phyloP scores from a whole-genome alignment of 2,797 vertebrate species.

The Varecia variegata region DNA sequence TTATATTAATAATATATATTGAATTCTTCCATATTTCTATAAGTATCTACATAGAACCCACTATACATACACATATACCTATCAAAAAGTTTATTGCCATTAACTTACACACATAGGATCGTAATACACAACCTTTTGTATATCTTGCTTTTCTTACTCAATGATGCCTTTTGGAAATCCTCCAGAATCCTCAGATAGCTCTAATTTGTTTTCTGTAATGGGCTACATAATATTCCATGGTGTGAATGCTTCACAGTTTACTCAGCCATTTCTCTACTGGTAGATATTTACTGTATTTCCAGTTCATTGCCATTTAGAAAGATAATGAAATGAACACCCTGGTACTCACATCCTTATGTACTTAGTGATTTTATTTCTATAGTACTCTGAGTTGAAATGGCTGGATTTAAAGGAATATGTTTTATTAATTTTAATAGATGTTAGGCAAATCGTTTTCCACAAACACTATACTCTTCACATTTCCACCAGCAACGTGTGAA shows the following conservation, averaged over 20 bases:
- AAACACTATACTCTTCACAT: not conserved
- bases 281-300: not conserved
- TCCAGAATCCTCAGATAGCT: not conserved
- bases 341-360: not conserved
- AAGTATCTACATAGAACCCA: too few species aligned
- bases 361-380: not conserved
- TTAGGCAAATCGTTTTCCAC: not conserved
- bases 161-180: not conserved
- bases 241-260: not conserved
- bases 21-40: not conserved
- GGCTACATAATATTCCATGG: not conserved
- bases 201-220: not conserved
- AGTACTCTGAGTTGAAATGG: not conserved
- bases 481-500: not conserved
- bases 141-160: not conserved
- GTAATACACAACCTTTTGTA: not conserved
- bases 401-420: not conserved
- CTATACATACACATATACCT: too few species aligned
- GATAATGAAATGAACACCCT: not conserved
- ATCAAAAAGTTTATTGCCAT: not conserved
- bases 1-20: not conserved
- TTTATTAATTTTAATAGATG: not conserved
- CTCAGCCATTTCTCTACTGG: not conserved
- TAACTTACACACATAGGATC: not conserved
- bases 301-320: not conserved